Evolutionary conservation across 2,888 invertebrate genomes (phyloP), one percentile per base, ranked within the genome.

Genomic region (Colletes collaris): DNA sequence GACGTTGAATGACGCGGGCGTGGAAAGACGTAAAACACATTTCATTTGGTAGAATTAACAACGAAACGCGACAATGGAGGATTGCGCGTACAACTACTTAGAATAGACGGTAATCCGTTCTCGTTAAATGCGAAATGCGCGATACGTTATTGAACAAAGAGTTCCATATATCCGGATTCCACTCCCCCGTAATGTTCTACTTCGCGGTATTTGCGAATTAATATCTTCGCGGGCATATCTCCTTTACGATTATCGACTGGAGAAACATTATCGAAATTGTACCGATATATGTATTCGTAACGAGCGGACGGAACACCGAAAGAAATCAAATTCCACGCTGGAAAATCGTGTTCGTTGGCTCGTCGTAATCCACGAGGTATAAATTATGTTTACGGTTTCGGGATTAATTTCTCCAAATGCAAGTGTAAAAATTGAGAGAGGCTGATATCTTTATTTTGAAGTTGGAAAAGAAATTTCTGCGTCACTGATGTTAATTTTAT

Each of bases 131-230:
- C 4, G 52, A 16, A 37, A 64, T 16, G 35, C 10, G 35, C 16
- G 37, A 52, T 52, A 52, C 35, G n/a, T 56, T 56, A 56, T 65
- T 44, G 53, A 66, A 66, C 44, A n/a, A 66, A 40, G 44, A 55
- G n/a, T 44, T 55, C 5, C 44, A 0, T 10, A 46, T 46, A 27
- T n/a, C 56, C 27, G 4, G 11, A 11, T 27, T 46, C 27, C 44
- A 44, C 44, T 65, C 37, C 8, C n/a, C 19, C 4, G 13, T 27
- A 46, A 46, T n/a, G 19, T 2, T 55, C 19, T 13, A 3, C n/a
- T 6, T 6, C 13, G 62, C 4, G 4, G 27, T 63, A 27, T 13
- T 8, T 35, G 27, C 19, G 27, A 49, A 49, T 49, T 63, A 27
- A 4, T 63, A 5, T 35, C 27, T 50, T 63, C 27, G 13, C 19